Evolutionary conservation across 2,113 vertebrate genomes (phyloP).

Genomic region (Clarias magur): DNA sequence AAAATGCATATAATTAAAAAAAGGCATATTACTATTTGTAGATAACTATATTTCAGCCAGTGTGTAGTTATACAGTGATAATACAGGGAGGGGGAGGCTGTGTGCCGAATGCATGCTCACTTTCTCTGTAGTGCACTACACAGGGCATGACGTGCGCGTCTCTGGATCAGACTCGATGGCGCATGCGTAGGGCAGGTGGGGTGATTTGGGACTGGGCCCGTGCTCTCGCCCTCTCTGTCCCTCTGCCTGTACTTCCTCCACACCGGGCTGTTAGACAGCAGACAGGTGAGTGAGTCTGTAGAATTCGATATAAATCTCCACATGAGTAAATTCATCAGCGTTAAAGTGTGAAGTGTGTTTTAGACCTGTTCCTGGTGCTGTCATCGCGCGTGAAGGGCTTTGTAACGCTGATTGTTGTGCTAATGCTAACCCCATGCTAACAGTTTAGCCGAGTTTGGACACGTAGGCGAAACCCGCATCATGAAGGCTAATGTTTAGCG

Average conservation of each 20-base stretch:
- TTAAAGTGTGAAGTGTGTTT: not conserved
- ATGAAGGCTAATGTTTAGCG: not conserved
- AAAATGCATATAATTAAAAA: not conserved
- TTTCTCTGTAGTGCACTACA: not conserved
- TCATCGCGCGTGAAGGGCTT: not conserved
- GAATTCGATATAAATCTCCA: not conserved
- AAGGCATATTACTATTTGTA: not conserved
- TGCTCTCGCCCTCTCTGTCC: not conserved
- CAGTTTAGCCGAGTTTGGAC: constrained; percentile 39
- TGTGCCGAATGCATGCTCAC: not conserved
- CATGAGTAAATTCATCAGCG: not conserved
- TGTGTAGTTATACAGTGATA: not conserved
- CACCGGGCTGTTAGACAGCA: not conserved
- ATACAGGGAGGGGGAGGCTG: not conserved
- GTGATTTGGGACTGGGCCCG: not conserved
- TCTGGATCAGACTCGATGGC: no score
- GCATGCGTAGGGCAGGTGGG: not conserved
- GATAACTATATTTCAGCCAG: not conserved
- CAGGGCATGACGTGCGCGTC: no score
- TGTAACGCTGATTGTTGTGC: not conserved
- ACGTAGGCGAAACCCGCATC: constrained; percentile 51
- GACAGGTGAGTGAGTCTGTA: not conserved
- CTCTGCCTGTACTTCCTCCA: no score
- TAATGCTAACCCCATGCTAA: not conserved
- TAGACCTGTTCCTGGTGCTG: not conserved